A percentile compares a stretch with the other conserved stretches of the same genome.
These are phyloP conservation scores for Hipposideros larvatus DNA, from an alignment of 2,797 vertebrate genomes.

Conservation along the genomic window DNA sequence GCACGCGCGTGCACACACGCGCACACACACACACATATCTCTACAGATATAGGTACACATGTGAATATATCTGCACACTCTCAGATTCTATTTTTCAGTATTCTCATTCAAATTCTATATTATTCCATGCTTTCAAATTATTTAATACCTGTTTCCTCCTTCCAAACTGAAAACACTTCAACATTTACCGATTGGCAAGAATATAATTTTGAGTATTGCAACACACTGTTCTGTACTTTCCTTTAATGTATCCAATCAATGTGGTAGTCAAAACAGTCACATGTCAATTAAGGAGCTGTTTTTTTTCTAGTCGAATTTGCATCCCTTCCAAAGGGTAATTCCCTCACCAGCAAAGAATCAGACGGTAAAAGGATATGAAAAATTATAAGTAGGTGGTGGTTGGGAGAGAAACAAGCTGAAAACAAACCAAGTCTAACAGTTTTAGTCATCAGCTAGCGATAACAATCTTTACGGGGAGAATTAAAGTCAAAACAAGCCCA, in stretches of 20 bases:
- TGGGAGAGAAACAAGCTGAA: neutral
- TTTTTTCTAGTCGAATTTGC: neutral
- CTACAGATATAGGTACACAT: neutral
- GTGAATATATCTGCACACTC: neutral
- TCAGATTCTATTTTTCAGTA: neutral
- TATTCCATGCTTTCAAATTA: slow-evolving; percentile 19
- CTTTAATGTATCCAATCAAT: neutral
- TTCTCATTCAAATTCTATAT: neutral
- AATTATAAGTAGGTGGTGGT: neutral
- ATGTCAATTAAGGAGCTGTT: neutral
- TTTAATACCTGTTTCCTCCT: neutral
- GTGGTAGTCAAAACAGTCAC: neutral
- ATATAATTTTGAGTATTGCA: neutral
- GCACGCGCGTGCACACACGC: too few relatives aligned
- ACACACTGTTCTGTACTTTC: neutral
- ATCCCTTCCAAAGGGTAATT: neutral
- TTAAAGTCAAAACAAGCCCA: neutral
- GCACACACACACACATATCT: neutral
- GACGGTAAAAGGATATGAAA: slow-evolving; percentile 25
- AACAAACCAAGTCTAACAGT: neutral
- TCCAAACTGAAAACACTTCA: neutral
- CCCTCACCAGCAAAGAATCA: neutral
- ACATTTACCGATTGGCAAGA: neutral
- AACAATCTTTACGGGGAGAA: neutral
- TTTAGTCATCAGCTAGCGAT: neutral